phyloP scores from a whole-genome alignment of 2,888 invertebrate genomes.

The Gymnosoma rotundatum region DNA sequence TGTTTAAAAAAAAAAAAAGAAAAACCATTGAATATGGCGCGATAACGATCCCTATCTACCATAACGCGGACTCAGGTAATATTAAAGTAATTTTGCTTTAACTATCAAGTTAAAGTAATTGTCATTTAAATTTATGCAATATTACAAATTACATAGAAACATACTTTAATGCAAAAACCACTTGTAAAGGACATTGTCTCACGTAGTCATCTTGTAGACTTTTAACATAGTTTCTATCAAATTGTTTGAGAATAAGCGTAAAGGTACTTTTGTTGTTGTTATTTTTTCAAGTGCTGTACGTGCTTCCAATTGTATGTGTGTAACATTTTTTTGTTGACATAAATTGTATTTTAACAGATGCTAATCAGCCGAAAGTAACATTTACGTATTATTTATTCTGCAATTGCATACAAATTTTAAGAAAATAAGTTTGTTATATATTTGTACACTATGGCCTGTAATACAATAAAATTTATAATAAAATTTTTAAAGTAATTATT shows the following conservation, averaged over 20 bases:
- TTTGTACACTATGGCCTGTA: constrained; percentile 3
- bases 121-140: too few relatives aligned
- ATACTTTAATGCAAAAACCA: not conserved
- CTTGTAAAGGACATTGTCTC: not conserved
- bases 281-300: constrained; percentile 1
- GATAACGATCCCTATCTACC: too few relatives aligned
- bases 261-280: not conserved
- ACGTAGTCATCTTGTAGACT: constrained; percentile 6
- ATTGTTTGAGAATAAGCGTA: not conserved
- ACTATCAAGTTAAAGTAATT: too few relatives aligned
- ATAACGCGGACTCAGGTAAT: too few relatives aligned
- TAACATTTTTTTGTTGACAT: constrained; percentile 8
- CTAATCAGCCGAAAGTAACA: constrained; percentile 59
- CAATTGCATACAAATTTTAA: constrained; percentile 51
- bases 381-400: constrained; percentile 37
- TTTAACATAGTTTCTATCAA: constrained; percentile 9
- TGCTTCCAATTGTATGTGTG: not conserved
- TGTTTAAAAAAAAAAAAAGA: too few relatives aligned
- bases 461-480: too few relatives aligned
- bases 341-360: constrained; percentile 62
- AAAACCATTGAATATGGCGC: too few relatives aligned
- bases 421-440: not conserved
- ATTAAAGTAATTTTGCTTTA: too few relatives aligned
- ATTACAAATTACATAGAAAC: too few relatives aligned
- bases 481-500: too few relatives aligned